These are phyloP conservation scores for Polydrusus pterygomalis DNA, from an alignment of 2,888 invertebrate genomes.

Conservation along the genomic window DNA sequence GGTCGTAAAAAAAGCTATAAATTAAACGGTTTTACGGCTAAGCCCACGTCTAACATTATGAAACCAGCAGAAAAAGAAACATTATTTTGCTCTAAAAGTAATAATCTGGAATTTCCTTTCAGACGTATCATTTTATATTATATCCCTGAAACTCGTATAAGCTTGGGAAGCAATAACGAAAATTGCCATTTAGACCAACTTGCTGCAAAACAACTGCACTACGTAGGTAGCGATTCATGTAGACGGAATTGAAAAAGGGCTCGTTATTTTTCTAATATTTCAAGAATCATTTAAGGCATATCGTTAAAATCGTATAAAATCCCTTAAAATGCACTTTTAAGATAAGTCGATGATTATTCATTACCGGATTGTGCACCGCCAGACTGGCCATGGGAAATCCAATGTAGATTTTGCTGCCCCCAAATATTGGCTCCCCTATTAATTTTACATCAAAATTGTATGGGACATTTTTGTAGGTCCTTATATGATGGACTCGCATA, in stretches of 20 bases:
- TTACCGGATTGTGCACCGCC: no score
- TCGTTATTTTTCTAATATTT: conserved; percentile 29
- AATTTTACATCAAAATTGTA: no score
- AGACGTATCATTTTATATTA: conserved; percentile 32
- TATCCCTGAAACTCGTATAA: conserved; percentile 40
- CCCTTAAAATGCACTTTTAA: no score
- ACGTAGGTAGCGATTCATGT: conserved; percentile 15
- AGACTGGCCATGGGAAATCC: no score
- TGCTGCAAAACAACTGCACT: conserved; percentile 45
- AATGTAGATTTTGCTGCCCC: no score
- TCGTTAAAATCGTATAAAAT: no score
- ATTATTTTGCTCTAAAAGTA: conserved; percentile 28
- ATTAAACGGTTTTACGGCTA: neutral
- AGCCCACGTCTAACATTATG: neutral
- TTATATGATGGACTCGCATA: no score
- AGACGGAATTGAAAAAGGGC: conserved; percentile 17
- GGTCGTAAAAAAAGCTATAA: no score
- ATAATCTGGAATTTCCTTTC: conserved; percentile 30
- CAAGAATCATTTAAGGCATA: neutral
- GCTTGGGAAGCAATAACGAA: conserved; percentile 42
- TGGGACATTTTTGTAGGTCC: no score
- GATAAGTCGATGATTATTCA: neutral
- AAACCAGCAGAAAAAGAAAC: neutral
- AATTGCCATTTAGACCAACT: conserved; percentile 48
- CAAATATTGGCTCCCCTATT: no score